Evolutionary conservation across 92 coral and sea anemone species (phyloP), one percentile per base, ranked within the genome.

Genomic region (Epizoanthus rinbou): DNA sequence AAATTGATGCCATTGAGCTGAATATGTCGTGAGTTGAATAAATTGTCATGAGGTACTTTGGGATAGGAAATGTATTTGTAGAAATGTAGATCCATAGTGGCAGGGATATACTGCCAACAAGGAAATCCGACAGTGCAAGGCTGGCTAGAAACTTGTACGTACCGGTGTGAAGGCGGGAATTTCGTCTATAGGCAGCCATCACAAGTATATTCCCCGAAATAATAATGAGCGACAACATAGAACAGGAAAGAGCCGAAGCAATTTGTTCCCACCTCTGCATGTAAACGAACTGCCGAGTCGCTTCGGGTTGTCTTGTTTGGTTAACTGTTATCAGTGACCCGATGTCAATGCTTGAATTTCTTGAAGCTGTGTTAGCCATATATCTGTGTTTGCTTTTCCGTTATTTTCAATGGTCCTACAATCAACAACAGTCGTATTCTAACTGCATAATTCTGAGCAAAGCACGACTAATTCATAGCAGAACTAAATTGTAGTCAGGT

Each of bases 31-130:
- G 58, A 62, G 82, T 76, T 14, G 39, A 21, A 58, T 76, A 76
- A 3, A 13, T 35, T 59, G 57, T 59, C 37, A 19, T 59, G 3
- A 33, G 69, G 8, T 45, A 35, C n/a, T 7, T 22, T 6, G 82
- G n/a, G 3, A 60, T 6, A 13, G 6, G 41, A 59, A 5, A 11
- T 13, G 39, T 3, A 1, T 21, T 76, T 19, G 82, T 39, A 59
- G 82, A 76, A 35, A 76, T 76, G 39, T 7, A 60, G 63, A 76
- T 76, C 82, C 82, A 76, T 69, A 76, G 21, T 22, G 82, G 82
- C 19, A 76, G 21, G n/a, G 82, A 76, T 28, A 76, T 41, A 8
- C 57, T 21, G 24, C 82, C 82, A 22, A 76, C 82, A 6, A 76
- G 57, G 68, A 76, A 41, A 8, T 76, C 82, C 6, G 82, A 76